Percentiles rank a stretch among this genome's conserved stretches.
phyloP scores from a whole-genome alignment of 2,888 invertebrate species.

The Pilophorus perplexus region DNA sequence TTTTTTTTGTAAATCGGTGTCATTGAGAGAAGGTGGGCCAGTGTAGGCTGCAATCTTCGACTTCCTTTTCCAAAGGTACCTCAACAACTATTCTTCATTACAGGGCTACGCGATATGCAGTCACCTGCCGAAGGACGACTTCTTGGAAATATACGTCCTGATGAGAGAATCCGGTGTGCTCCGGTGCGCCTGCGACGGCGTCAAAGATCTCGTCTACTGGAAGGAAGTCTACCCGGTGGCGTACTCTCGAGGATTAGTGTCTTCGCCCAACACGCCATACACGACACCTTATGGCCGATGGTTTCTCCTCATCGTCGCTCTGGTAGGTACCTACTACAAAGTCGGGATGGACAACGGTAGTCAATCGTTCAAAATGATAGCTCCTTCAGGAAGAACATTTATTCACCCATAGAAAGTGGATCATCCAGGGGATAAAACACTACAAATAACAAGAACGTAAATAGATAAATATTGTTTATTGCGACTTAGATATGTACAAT shows the following conservation, averaged over 20 bases:
- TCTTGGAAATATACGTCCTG: slow-evolving; percentile 72
- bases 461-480: slow-evolving; percentile 55
- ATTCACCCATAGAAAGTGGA: too few species aligned
- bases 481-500: too few species aligned
- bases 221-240: slow-evolving; percentile 67
- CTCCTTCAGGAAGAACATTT: too few species aligned
- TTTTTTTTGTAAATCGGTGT: too few species aligned
- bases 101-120: slow-evolving; percentile 72
- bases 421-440: too few species aligned
- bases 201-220: slow-evolving; percentile 74
- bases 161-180: slow-evolving; percentile 72
- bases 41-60: too few species aligned
- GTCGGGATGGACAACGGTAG: too few species aligned
- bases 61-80: too few species aligned
- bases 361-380: too few species aligned
- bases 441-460: background rate
- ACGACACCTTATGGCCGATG: slow-evolving; percentile 64
- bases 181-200: slow-evolving; percentile 64
- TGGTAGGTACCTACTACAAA: slow-evolving; percentile 55
- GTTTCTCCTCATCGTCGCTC: slow-evolving; percentile 72
- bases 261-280: slow-evolving; percentile 41
- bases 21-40: too few species aligned
- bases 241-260: slow-evolving; percentile 50
- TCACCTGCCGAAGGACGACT: slow-evolving; percentile 71
- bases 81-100: slow-evolving; percentile 48